Evolutionary conservation across 2,797 vertebrate genomes (phyloP).

Genomic region (Manis javanica): DNA sequence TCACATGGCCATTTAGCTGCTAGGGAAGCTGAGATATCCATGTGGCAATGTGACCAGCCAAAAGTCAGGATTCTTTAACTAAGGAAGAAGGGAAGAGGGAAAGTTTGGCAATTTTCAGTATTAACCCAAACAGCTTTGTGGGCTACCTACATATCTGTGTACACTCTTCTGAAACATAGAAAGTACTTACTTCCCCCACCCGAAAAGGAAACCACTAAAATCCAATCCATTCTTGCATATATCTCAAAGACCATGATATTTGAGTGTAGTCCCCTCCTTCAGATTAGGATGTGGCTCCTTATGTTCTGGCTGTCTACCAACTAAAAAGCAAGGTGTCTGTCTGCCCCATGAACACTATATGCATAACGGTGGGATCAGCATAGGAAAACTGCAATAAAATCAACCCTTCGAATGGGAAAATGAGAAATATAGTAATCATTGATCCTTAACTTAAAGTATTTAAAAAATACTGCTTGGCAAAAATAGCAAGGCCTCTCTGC

Average conservation of each 20-base stretch:
- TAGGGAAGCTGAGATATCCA: neutral
- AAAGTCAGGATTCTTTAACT: neutral
- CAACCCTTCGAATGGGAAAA: neutral
- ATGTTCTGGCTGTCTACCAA: neutral
- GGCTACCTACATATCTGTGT: neutral
- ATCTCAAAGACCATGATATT: neutral
- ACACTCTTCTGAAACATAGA: neutral
- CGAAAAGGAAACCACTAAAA: neutral
- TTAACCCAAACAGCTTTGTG: constrained; percentile 1
- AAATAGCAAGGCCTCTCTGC: neutral
- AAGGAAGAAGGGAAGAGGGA: neutral
- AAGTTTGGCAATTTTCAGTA: neutral
- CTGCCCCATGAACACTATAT: neutral
- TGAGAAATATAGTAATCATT: neutral
- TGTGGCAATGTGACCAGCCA: neutral
- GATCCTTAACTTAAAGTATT: neutral
- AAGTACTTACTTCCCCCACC: neutral
- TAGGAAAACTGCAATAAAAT: neutral
- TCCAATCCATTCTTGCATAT: neutral
- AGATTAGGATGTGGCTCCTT: neutral
- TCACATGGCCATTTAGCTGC: neutral
- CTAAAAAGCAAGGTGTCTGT: neutral
- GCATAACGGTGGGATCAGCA: neutral
- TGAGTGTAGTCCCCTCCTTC: neutral
- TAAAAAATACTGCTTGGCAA: neutral